Evolutionary conservation across 2,797 vertebrate species (phyloP), one percentile per base, ranked within the genome.

Genomic region (Poeciliopsis presidionis): DNA sequence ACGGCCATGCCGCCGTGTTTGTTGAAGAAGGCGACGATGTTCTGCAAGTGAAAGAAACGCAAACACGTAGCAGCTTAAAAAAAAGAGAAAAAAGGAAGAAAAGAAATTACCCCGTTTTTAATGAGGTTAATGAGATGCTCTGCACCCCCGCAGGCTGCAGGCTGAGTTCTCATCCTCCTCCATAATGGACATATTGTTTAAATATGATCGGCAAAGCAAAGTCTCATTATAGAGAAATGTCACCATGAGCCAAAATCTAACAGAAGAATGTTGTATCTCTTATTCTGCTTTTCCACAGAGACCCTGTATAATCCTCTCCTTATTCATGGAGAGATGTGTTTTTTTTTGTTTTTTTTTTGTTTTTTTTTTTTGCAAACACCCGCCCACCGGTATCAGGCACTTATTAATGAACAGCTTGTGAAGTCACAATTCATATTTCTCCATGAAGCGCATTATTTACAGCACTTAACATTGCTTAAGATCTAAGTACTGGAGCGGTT

Each of bases 1-100:
- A 88, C 92, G 0, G 94, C 97, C 93, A 96, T 96, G 7, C 84
- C 87, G n/a, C 78, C 92, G 28, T 97, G 95, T 90, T 97, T 98
- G 89, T 94, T 96, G 28, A 91, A 97, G 28, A 93, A 89, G 43
- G 95, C 87, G 25, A 70, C 82, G 76, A 99, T 96, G 86, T 57
- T 95, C 98, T 99, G 90, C 63, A 91, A 88, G 75, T 45, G 20
- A 2, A 78, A 72, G 53, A 47, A 55, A 22, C 16, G 30, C 30
- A 51, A 6, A 78, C 7, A 73, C 14, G 53, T 4, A 55, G 51
- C 25, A 7, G 13, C 73, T 28, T 53, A n/a, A 4, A 59, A 45
- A 25, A 8, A 11, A 28, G 13, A 28, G 12, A 30, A 7, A 77
- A 77, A 61, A 55, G 14, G 22, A 12, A 55, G 49, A 59, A 30